Evolutionary conservation across 2,113 vertebrate species (phyloP).

Genomic region (Callipepla squamata): DNA sequence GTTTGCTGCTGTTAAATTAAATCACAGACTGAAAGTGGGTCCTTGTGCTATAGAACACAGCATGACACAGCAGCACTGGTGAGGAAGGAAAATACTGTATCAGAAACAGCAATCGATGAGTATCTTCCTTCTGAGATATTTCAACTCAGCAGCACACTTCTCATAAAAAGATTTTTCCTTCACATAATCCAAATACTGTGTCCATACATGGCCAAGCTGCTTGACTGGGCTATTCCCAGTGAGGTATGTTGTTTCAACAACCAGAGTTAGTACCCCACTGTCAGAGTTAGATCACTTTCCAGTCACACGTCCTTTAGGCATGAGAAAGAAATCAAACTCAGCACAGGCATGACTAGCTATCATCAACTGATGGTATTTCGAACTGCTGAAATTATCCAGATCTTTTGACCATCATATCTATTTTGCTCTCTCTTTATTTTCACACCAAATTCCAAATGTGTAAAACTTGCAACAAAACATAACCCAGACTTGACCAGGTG

Average conservation of each 20-base stretch:
- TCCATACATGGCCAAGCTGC: not conserved
- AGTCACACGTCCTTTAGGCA: conserved; percentile 17
- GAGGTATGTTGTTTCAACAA: not conserved
- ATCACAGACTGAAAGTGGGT: not conserved
- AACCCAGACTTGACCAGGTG: not conserved
- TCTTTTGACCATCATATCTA: not conserved
- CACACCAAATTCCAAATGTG: not conserved
- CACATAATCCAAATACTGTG: not conserved
- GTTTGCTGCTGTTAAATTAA: not conserved
- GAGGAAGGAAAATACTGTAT: not conserved
- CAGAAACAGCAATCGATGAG: not conserved
- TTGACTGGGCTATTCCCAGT: not conserved
- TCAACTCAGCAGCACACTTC: not conserved
- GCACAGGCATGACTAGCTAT: not conserved
- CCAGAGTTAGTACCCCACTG: not conserved
- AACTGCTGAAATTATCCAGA: not conserved
- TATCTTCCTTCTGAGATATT: not conserved
- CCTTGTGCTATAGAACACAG: not conserved
- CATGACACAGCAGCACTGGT: not conserved
- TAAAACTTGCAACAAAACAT: not conserved
- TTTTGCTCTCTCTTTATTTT: not conserved
- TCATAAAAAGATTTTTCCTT: not conserved
- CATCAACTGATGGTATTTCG: not conserved
- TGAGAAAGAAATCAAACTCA: conserved; percentile 19
- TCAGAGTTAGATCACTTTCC: not conserved